Evolutionary conservation across 1,140 invertebrate species (phyloP), one percentile per base, ranked within the genome.

Genomic region (Tetraneura akinire): DNA sequence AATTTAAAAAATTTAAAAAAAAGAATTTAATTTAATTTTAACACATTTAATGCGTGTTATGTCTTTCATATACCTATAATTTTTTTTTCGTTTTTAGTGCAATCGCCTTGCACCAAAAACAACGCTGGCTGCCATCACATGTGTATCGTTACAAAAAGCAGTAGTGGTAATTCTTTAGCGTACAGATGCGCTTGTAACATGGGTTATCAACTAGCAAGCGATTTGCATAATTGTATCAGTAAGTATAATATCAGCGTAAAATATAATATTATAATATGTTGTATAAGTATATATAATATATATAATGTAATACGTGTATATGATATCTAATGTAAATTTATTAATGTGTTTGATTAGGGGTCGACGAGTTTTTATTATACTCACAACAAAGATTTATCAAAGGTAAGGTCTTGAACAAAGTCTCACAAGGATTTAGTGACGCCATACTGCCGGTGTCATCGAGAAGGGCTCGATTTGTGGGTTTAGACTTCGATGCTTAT

Each of bases 341-440:
- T 8, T 8, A 37, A 37, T 37, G 32, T 37, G 32, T 37, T 37
- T 37, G 32, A 86, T 78, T 83, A 89, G 88, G 92, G 23, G 92
- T 98, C 0, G 88, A 91, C 49, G 95, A 98, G 83, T 99, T 99
- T 85, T 88, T 99, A 0, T 92, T 99, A 89, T 99, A 98, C 86
- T 98, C 96, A 0, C 96, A 98, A 83, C 96, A 98, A 84, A 91
- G 97, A 81, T 97, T 98, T 83, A 97, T 99, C 80, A 96, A 98
- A 85, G 97, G 96, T 26, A 93, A 97, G 85, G 93, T 98, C 0
- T 85, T 98, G 26, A 90, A 97, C 83, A 95, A 96, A 0, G 91
- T 96, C 0, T 91, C 93, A 57, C 92, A 95, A 85, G 93, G 93
- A 0, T 96, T 98, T 83, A 95, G 92, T 82, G 97, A 99, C 85